Percentiles rank a stretch among this genome's conserved stretches.
phyloP scores from a whole-genome alignment of 2,113 vertebrate species.

The Cyanoramphus novaezelandiae region DNA sequence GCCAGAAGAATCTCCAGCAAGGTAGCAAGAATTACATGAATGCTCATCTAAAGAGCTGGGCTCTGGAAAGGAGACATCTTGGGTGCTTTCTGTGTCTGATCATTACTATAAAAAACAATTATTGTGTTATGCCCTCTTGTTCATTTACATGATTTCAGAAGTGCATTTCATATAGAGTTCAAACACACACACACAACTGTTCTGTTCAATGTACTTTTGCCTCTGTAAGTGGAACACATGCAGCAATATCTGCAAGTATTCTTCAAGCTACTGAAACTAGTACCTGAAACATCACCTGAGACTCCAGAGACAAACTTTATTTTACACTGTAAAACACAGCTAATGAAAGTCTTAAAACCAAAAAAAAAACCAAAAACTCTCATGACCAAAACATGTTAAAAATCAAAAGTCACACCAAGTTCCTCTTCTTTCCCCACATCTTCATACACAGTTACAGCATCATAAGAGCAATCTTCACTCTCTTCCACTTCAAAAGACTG shows the following conservation, averaged over 20 bases:
- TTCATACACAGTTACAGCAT: slow-evolving; percentile 75
- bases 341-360: neutral
- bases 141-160: neutral
- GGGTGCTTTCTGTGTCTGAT: neutral
- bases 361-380: neutral
- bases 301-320: neutral
- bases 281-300: neutral
- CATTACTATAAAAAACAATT: neutral
- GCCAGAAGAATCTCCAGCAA: neutral
- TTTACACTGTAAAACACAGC: neutral
- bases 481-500: slow-evolving; percentile 81
- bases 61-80: neutral
- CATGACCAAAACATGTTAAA: neutral
- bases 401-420: slow-evolving; percentile 70
- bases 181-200: neutral
- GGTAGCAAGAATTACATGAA: neutral
- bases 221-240: neutral
- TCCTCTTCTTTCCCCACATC: slow-evolving; percentile 73
- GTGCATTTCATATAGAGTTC: neutral
- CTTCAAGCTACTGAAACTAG: neutral
- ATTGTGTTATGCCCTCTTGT: neutral
- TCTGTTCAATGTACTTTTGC: neutral
- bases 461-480: slow-evolving; percentile 77
- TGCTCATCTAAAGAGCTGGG: neutral
- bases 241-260: neutral